Base-by-base conservation (phyloP, 2,113 vertebrate genomes). In the Dolichotis patagonum region DNA sequence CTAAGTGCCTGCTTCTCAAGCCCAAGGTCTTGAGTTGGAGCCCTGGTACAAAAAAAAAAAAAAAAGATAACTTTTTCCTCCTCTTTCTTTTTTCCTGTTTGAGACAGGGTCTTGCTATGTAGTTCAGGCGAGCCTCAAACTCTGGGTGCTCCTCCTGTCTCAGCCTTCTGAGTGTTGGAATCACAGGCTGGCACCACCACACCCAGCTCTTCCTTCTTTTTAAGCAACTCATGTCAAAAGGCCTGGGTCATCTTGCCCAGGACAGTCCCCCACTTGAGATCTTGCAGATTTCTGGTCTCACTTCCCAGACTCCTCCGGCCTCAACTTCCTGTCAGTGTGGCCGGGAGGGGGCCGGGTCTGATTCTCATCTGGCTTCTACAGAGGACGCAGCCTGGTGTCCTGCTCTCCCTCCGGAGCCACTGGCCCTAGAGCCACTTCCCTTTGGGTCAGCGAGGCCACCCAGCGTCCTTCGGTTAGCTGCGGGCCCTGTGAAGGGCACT, bases 391-490 rank as follows among this genome's bases (percentile, higher is more conserved):
- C 81, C 14, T 16, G 26, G 52, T 30, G 20, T 38, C 17, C 4
- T 9, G 19, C 20, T 49, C 81, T n/a, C 49, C 22, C 32, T 1
- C 0, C 1, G 35, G 24, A n/a, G 35, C 65, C 38, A 30, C 22
- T 52, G 41, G 2, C 28, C 14, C 0, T 0, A 0, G 0, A 19
- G 9, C 43, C 52, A 63, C 88, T 82, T 82, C 87, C 43, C 91
- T 32, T 16, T 4, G 80, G 41, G 60, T 28, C 28, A 11, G 1
- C 0, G 8, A 86, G 63, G 69, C 43, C 24, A 24, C 56, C 3
- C 19, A 5, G 43, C 0, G 28, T 43, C 9, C 2, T 7, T 17
- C 11, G 0, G 3, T 35, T 28, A 24, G 41, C 41, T 38, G n/a
- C 4, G 2, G 0, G 2, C 9, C 54, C 54, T 60, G 49, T 69